phyloP scores from a whole-genome alignment of 2,888 invertebrate genomes.

The Xylota segnis region DNA sequence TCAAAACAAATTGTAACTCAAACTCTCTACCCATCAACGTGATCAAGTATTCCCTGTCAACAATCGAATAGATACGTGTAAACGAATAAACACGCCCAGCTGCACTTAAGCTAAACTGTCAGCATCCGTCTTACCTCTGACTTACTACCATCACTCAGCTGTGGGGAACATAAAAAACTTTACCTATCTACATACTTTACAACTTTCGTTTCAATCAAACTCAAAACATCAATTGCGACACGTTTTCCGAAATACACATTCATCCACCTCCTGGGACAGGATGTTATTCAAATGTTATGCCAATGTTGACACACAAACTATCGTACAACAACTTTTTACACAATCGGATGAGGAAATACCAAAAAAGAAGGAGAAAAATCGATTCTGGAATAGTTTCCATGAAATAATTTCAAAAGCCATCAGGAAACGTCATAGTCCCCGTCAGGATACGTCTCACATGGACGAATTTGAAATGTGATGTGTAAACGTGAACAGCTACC shows the following conservation, averaged over 20 bases:
- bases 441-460: slow-evolving; percentile 48
- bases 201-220: slow-evolving; percentile 70
- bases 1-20: not conserved
- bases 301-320: slow-evolving; percentile 71
- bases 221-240: slow-evolving; percentile 62
- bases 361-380: slow-evolving; percentile 40
- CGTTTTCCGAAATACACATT: slow-evolving; percentile 23
- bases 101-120: not conserved
- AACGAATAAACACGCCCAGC: not conserved
- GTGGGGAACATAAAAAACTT: not conserved
- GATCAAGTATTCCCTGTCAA: not conserved
- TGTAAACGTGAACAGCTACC: not conserved
- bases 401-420: slow-evolving; percentile 56
- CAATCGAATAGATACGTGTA: not conserved
- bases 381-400: slow-evolving; percentile 52
- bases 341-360: slow-evolving; percentile 24
- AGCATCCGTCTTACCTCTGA: slow-evolving; percentile 6
- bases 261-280: slow-evolving; percentile 55
- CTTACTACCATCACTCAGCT: slow-evolving; percentile 24
- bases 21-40: not conserved
- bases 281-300: slow-evolving; percentile 73
- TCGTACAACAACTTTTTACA: slow-evolving; percentile 47
- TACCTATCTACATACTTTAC: slow-evolving; percentile 30
- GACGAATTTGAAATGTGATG: slow-evolving; percentile 44
- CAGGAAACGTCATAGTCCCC: slow-evolving; percentile 39